Conservation (phyloP, 1,140 invertebrate species). For the Pygmarrhopalites habei region DNA sequence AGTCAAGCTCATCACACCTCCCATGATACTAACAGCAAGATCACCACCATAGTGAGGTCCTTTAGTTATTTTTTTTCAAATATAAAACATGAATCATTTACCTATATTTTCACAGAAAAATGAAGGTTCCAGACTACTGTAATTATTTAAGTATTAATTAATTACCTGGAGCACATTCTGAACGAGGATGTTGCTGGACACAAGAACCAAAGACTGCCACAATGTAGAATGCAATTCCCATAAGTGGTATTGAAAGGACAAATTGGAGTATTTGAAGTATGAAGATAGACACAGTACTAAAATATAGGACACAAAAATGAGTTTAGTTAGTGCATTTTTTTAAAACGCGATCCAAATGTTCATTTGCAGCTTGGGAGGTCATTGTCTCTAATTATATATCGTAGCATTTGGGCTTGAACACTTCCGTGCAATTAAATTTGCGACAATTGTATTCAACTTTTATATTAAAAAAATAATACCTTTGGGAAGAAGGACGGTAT, state of each 20-base stretch:
- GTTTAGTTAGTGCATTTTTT: too few relatives aligned
- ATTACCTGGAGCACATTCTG: slow-evolving; percentile 21
- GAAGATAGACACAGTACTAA: slow-evolving; percentile 34
- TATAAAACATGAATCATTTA: neutral
- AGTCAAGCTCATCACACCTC: slow-evolving; percentile 30
- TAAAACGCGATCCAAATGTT: too few relatives aligned
- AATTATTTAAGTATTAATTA: neutral
- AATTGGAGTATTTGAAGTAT: slow-evolving; percentile 35
- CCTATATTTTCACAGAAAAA: neutral
- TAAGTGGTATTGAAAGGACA: slow-evolving; percentile 32
- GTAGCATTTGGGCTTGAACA: too few relatives aligned
- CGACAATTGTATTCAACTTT: neutral
- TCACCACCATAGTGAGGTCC: neutral
- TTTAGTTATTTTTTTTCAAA: neutral
- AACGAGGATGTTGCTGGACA: slow-evolving; percentile 20
- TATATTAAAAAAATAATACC: slow-evolving; percentile 23
- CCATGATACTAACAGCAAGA: slow-evolving; percentile 29
- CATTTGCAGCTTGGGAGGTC: too few relatives aligned
- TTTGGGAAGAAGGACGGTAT: slow-evolving; percentile 29
- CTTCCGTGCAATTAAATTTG: too few relatives aligned
- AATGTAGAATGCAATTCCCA: slow-evolving; percentile 34
- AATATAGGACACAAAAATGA: too few relatives aligned
- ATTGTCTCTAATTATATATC: too few relatives aligned
- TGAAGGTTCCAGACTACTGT: neutral
- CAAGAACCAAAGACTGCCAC: slow-evolving; percentile 38